These are phyloP conservation scores for Eudasyphora cyanicolor DNA, from an alignment of 2,888 invertebrate genomes.

Conservation along the genomic window DNA sequence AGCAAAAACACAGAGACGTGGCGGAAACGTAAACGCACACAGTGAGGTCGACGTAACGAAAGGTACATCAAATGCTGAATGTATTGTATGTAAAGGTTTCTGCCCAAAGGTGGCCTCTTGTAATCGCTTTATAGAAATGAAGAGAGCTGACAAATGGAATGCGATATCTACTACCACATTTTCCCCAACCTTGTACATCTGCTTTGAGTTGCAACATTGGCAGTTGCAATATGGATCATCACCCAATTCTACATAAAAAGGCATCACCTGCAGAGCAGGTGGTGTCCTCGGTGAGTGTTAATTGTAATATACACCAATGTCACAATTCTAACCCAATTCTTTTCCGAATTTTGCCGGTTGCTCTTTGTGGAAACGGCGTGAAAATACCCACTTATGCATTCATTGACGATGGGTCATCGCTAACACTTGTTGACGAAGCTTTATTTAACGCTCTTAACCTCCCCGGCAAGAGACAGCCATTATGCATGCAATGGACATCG, in stretches of 20 bases:
- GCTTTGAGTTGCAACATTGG: conserved; percentile 39
- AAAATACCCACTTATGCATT: conserved; percentile 58
- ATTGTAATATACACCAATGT: conserved; percentile 5
- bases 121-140: conserved; percentile 30
- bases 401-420: conserved; percentile 26
- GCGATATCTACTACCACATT: conserved; percentile 47
- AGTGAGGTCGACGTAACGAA: not conserved
- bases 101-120: conserved; percentile 38
- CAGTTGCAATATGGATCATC: conserved; percentile 36
- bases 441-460: conserved; percentile 44
- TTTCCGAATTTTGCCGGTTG: conserved; percentile 59
- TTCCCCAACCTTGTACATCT: conserved; percentile 31
- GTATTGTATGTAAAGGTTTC: conserved; percentile 32
- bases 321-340: conserved; percentile 16
- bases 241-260: conserved; percentile 49
- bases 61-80: not conserved
- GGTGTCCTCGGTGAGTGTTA: conserved; percentile 7
- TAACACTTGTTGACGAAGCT: conserved; percentile 53
- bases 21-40: conserved; percentile 46
- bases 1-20: conserved; percentile 9
- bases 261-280: not conserved
- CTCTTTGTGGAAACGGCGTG: conserved; percentile 43
- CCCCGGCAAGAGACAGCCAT: conserved; percentile 45
- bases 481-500: conserved; percentile 58
- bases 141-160: conserved; percentile 37